Evolutionary conservation across 1,140 invertebrate species (phyloP).

Genomic region (Chionoecetes opilio): DNA sequence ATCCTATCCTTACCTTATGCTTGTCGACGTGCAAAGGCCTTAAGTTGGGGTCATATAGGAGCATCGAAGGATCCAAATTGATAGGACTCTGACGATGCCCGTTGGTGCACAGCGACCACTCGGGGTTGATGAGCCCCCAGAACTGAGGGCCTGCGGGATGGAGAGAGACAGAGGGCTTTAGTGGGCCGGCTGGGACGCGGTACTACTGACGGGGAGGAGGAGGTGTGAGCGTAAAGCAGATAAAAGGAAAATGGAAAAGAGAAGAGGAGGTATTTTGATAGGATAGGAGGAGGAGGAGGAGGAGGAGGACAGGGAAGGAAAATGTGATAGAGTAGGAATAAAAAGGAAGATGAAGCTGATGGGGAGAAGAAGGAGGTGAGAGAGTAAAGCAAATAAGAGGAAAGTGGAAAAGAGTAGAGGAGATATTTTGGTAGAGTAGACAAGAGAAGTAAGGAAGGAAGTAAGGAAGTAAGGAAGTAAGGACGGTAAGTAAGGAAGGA

Average conservation of each 20-base stretch:
- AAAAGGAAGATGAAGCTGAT: not conserved
- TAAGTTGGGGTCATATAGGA: slow-evolving; percentile 97
- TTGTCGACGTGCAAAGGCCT: slow-evolving; percentile 94
- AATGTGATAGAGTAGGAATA: not conserved
- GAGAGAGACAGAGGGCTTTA: not conserved
- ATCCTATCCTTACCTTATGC: slow-evolving; percentile 89
- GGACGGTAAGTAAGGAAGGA: not conserved
- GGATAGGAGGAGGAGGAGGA: not conserved
- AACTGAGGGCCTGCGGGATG: slow-evolving; percentile 92
- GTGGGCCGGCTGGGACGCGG: not conserved
- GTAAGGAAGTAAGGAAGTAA: not conserved
- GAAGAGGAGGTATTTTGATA: not conserved
- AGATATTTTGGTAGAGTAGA: not conserved
- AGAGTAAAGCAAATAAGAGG: not conserved
- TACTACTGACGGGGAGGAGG: not conserved
- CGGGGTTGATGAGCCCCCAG: slow-evolving; percentile 52
- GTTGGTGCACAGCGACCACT: slow-evolving; percentile 88
- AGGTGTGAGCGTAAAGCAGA: not conserved
- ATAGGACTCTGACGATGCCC: slow-evolving; percentile 97
- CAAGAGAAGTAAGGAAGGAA: not conserved
- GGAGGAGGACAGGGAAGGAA: not conserved
- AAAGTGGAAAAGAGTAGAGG: not conserved
- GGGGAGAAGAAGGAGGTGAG: not conserved
- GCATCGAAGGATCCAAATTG: slow-evolving; percentile 95
- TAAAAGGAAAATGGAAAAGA: not conserved